phyloP scores from a whole-genome alignment of 2,888 invertebrate genomes.

The Sylvicola fuscatus region DNA sequence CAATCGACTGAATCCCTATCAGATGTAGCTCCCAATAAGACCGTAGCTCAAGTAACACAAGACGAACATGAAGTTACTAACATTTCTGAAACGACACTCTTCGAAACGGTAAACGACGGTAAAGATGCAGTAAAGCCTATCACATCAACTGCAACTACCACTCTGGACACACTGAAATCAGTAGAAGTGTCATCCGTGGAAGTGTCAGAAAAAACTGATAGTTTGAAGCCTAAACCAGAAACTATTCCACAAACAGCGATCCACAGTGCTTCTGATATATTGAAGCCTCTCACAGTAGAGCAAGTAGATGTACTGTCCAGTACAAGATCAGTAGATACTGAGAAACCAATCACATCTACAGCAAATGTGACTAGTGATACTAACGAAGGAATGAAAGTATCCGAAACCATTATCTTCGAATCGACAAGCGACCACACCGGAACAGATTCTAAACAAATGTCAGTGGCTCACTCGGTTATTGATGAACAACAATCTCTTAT shows the following conservation, averaged over 20 bases:
- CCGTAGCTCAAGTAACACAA: neutral
- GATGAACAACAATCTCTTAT: conserved; percentile 1
- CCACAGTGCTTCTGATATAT: neutral
- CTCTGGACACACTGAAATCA: neutral
- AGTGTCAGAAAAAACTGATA: conserved; percentile 10
- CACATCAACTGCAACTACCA: neutral
- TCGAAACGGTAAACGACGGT: neutral
- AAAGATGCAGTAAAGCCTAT: neutral
- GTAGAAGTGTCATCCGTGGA: neutral
- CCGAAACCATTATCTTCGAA: neutral
- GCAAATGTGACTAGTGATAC: too few relatives aligned
- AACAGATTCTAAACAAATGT: neutral
- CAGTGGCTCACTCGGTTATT: neutral
- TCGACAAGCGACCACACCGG: neutral
- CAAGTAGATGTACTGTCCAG: too few relatives aligned
- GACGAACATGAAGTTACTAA: neutral
- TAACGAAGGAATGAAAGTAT: neutral
- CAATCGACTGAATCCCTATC: too few relatives aligned
- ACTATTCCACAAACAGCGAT: conserved; percentile 10
- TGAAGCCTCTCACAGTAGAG: neutral
- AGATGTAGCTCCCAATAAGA: neutral
- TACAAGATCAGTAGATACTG: too few relatives aligned
- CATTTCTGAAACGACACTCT: neutral
- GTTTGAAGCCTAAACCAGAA: conserved; percentile 8
- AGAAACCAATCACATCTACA: too few relatives aligned